These are phyloP conservation scores for Drosophila arawakana DNA, from an alignment of 1,140 invertebrate genomes.

Conservation along the genomic window DNA sequence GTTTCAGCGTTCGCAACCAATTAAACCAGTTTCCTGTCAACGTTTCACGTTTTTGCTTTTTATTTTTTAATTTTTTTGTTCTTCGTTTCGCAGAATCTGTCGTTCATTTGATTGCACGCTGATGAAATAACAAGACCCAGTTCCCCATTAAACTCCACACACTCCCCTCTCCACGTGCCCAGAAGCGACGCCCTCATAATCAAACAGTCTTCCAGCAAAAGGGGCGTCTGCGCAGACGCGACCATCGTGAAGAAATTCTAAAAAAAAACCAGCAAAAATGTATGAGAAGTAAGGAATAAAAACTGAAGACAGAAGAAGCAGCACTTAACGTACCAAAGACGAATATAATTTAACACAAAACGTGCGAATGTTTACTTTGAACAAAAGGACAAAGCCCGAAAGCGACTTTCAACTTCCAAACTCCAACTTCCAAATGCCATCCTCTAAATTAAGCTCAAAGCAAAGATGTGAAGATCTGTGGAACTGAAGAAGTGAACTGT, in stretches of 20 bases:
- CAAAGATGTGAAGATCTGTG: constrained; percentile 1
- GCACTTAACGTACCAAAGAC: constrained; percentile 53
- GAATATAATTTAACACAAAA: constrained; percentile 63
- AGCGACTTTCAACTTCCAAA: constrained; percentile 18
- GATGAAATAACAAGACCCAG: constrained; percentile 64
- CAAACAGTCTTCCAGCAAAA: constrained; percentile 45
- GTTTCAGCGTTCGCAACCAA: constrained; percentile 63
- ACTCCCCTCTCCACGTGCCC: not conserved
- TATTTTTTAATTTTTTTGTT: constrained; percentile 10
- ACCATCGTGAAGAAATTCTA: constrained; percentile 23
- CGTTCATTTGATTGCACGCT: constrained; percentile 55
- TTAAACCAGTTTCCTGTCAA: constrained; percentile 74
- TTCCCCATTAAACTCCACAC: not conserved
- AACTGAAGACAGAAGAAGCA: constrained; percentile 20
- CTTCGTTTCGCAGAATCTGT: constrained; percentile 41
- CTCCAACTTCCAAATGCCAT: constrained; percentile 7
- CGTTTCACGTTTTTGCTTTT: constrained; percentile 8
- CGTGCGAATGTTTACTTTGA: constrained; percentile 67
- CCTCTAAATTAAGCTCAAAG: not conserved
- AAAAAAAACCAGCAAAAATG: constrained; percentile 8
- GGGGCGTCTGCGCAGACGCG: constrained; percentile 48
- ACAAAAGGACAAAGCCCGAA: constrained; percentile 33
- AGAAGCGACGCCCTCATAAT: constrained; percentile 68
- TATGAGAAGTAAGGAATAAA: constrained; percentile 5
- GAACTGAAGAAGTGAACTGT: not conserved